A percentile compares a stretch with the other conserved stretches of the same genome.
These are phyloP conservation scores for Caenorhabditis zanzibari DNA, from an alignment of 2,888 invertebrate genomes.

Conservation along the genomic window DNA sequence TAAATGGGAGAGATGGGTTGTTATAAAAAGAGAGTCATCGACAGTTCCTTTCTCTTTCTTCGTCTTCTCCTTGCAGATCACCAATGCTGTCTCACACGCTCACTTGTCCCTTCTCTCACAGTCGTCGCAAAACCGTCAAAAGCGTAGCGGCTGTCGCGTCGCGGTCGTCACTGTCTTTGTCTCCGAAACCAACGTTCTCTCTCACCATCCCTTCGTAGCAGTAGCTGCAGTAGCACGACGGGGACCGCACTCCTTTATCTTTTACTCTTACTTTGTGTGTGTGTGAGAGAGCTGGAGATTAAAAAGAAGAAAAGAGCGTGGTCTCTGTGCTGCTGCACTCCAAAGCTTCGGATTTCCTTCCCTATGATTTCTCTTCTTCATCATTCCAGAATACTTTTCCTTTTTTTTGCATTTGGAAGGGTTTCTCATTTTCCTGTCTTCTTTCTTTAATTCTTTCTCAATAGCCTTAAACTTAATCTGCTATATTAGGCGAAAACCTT, in stretches of 20 bases:
- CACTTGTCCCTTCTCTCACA: slow-evolving; percentile 39
- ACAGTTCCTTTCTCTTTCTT: slow-evolving; percentile 34
- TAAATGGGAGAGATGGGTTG: slow-evolving; percentile 25
- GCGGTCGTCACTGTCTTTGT: slow-evolving; percentile 42
- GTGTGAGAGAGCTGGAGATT: slow-evolving; percentile 20
- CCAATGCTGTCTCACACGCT: slow-evolving; percentile 30
- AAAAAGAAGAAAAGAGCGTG: slow-evolving; percentile 43
- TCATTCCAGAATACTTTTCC: slow-evolving; percentile 20
- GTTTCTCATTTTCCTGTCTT: neutral
- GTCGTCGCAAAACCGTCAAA: slow-evolving; percentile 63
- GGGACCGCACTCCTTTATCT: slow-evolving; percentile 62
- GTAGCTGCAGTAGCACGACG: slow-evolving; percentile 49
- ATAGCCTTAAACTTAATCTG: slow-evolving; percentile 14
- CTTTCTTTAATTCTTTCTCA: neutral
- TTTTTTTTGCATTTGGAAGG: slow-evolving; percentile 23
- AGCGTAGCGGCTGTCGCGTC: slow-evolving; percentile 64
- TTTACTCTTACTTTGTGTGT: slow-evolving; percentile 63
- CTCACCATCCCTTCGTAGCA: slow-evolving; percentile 31
- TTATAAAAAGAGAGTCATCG: slow-evolving; percentile 22
- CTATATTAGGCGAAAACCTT: slow-evolving; percentile 33
- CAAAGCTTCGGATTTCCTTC: slow-evolving; percentile 51
- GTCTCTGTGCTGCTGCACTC: slow-evolving; percentile 61
- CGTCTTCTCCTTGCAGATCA: slow-evolving; percentile 12
- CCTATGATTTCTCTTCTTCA: slow-evolving; percentile 32
- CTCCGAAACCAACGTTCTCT: slow-evolving; percentile 13